Percentiles rank a stretch among this genome's conserved stretches.
Evolutionary conservation across 2,888 invertebrate species (phyloP).

Genomic region (Xylota sylvarum): DNA sequence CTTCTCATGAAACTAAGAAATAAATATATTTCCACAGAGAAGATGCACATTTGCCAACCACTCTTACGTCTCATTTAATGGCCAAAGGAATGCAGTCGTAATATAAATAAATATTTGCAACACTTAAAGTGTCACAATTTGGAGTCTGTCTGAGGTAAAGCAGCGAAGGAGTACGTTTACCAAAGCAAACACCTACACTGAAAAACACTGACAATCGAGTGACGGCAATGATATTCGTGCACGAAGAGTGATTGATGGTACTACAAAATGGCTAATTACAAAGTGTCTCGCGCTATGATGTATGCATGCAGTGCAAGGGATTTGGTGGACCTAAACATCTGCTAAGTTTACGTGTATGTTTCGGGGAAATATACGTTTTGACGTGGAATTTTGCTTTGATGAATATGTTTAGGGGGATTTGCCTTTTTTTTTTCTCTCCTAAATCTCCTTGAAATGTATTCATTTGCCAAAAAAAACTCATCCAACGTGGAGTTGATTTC

Average conservation of each 20-base stretch:
- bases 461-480: slow-evolving; percentile 4
- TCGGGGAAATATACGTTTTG: slow-evolving; percentile 68
- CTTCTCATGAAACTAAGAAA: slow-evolving; percentile 24
- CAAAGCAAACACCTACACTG: slow-evolving; percentile 67
- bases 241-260: slow-evolving; percentile 72
- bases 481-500: too few species aligned
- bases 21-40: slow-evolving; percentile 54
- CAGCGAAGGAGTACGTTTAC: slow-evolving; percentile 38
- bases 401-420: slow-evolving; percentile 48
- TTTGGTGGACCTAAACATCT: slow-evolving; percentile 70
- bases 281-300: slow-evolving; percentile 71
- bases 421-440: too few species aligned
- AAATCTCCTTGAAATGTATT: neutral
- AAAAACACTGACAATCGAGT: slow-evolving; percentile 68
- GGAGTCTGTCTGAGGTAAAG: slow-evolving; percentile 58
- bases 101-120: slow-evolving; percentile 75
- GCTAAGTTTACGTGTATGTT: slow-evolving; percentile 52
- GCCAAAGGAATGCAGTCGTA: slow-evolving; percentile 67
- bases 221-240: slow-evolving; percentile 63
- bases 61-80: slow-evolving; percentile 67
- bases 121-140: slow-evolving; percentile 75
- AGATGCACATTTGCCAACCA: slow-evolving; percentile 47
- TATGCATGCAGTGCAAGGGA: slow-evolving; percentile 60
- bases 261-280: slow-evolving; percentile 76
- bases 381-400: slow-evolving; percentile 69